Conservation (phyloP, 2,888 invertebrate species). For the Euzophera pinguis region DNA sequence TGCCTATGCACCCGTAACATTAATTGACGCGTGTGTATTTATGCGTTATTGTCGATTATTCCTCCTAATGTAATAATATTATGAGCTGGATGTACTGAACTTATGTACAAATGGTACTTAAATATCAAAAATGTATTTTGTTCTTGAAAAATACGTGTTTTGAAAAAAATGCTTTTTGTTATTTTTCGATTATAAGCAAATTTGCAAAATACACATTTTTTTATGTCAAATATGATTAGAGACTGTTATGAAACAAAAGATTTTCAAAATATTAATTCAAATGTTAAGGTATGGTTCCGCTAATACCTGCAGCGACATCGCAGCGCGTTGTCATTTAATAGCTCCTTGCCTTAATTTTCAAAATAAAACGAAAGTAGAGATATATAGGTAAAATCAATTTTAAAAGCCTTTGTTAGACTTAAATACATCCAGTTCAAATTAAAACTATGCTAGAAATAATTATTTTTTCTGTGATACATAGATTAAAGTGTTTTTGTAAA, state of each 20-base stretch:
- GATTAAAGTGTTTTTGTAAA: conserved; percentile 71
- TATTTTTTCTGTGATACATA: conserved; percentile 80
- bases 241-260: too few species aligned
- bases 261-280: too few species aligned
- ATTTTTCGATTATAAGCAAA: too few species aligned
- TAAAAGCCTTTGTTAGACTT: neutral
- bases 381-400: too few species aligned
- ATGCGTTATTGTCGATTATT: conserved; percentile 25
- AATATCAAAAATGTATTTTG: neutral
- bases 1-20: conserved; percentile 36
- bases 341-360: too few species aligned
- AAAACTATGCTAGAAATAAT: conserved; percentile 54
- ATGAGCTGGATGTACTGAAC: neutral
- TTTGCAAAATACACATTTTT: too few species aligned
- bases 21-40: conserved; percentile 30
- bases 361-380: too few species aligned
- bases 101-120: neutral
- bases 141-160: neutral
- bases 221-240: too few species aligned
- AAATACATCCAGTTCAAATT: neutral
- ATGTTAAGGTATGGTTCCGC: too few species aligned
- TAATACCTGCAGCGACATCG: too few species aligned
- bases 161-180: neutral
- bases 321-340: too few species aligned
- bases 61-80: conserved; percentile 32